Evolutionary conservation across 2,797 vertebrate species (phyloP).

Genomic region (Semaprochilodus insignis): DNA sequence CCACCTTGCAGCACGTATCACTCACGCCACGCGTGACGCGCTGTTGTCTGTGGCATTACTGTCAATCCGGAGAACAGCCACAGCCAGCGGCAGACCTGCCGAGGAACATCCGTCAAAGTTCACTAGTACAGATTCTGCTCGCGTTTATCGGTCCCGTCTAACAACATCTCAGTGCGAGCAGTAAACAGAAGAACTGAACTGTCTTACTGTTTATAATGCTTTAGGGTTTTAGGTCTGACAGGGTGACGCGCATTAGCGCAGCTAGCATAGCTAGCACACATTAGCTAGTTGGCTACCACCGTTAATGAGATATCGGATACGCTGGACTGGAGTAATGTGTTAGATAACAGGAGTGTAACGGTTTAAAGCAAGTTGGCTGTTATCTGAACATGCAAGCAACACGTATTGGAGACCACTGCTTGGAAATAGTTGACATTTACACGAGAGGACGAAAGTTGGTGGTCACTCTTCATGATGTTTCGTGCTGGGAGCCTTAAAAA

Average conservation of each 20-base stretch:
- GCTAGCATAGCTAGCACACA: background rate
- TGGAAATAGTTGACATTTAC: slow-evolving; percentile 11
- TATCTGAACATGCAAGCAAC: slow-evolving; percentile 24
- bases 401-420: background rate
- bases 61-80: slow-evolving; percentile 28
- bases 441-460: slow-evolving; percentile 22
- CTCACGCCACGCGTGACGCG: slow-evolving; percentile 40
- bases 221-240: slow-evolving; percentile 6
- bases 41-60: slow-evolving; percentile 16
- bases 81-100: background rate
- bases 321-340: slow-evolving; percentile 11
- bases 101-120: background rate
- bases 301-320: background rate
- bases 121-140: background rate
- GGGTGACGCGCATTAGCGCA: slow-evolving; percentile 12
- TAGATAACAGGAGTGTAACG: background rate
- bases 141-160: too few species aligned
- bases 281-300: slow-evolving; percentile 18
- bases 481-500: slow-evolving; percentile 31
- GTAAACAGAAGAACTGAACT: background rate
- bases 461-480: slow-evolving; percentile 7
- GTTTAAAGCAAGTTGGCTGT: too few species aligned
- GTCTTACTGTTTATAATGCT: background rate
- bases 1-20: slow-evolving; percentile 12
- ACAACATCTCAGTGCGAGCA: background rate